These are phyloP conservation scores for Drosophila lowei DNA, from an alignment of 1,140 invertebrate species.

Conservation along the genomic window DNA sequence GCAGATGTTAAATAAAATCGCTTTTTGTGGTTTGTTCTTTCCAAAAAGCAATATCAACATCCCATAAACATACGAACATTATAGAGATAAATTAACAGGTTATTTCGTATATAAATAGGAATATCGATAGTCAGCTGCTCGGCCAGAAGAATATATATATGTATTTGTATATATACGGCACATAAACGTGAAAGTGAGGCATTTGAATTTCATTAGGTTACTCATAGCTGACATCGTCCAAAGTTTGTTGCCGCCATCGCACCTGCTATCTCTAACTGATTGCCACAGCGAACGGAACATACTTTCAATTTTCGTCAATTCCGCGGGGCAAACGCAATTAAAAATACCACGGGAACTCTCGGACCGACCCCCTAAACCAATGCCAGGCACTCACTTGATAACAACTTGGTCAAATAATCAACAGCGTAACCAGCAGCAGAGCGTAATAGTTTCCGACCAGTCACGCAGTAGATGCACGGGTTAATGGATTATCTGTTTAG, in stretches of 20 bases:
- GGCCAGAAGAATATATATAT: too few relatives aligned
- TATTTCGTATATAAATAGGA: too few relatives aligned
- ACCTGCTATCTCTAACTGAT: constrained; percentile 20
- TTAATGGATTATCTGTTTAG: constrained; percentile 43
- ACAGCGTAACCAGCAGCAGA: neutral
- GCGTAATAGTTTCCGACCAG: neutral
- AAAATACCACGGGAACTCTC: constrained; percentile 16
- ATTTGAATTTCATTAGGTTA: constrained; percentile 46
- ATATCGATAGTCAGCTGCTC: too few relatives aligned
- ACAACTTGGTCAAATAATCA: constrained; percentile 53
- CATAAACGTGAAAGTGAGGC: constrained; percentile 7
- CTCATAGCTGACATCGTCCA: constrained; percentile 33
- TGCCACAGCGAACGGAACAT: constrained; percentile 9
- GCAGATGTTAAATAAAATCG: neutral
- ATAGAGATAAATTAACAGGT: too few relatives aligned
- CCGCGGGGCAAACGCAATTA: neutral
- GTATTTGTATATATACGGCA: too few relatives aligned
- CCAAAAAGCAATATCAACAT: too few relatives aligned
- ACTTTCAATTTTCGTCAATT: constrained; percentile 25
- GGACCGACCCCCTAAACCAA: constrained; percentile 10
- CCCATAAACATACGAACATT: too few relatives aligned
- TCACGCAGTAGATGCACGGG: constrained; percentile 6
- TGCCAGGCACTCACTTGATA: constrained; percentile 29
- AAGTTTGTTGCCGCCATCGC: constrained; percentile 2
- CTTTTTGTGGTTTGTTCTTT: too few relatives aligned